phyloP scores from a whole-genome alignment of 35 echinoderm and acorn worm species.

The Lytechinus variegatus region DNA sequence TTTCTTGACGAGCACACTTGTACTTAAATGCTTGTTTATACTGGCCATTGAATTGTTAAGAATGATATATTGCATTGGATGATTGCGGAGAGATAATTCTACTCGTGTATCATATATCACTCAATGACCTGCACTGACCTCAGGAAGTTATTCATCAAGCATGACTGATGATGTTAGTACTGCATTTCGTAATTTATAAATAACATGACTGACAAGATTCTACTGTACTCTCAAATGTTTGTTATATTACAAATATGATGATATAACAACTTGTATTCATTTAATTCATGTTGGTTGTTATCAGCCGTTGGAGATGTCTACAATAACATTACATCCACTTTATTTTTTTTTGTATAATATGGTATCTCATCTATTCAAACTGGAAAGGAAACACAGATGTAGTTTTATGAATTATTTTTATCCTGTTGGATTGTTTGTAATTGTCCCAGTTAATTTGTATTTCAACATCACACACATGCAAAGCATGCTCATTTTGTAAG shows the following conservation, averaged over 20 bases:
- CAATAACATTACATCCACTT: constrained; percentile 11
- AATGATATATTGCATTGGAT: not conserved
- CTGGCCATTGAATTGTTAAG: not conserved
- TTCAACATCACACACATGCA: constrained; percentile 4
- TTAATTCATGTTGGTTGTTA: not conserved
- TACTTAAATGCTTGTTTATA: not conserved
- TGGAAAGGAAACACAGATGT: not conserved
- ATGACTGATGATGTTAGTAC: constrained; percentile 9
- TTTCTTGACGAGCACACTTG: not conserved
- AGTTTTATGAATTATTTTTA: not conserved
- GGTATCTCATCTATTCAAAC: not conserved
- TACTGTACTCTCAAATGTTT: not conserved
- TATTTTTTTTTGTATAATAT: not conserved
- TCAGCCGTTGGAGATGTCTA: not conserved
- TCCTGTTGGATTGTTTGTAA: constrained; percentile 19
- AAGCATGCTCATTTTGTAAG: constrained; percentile 14
- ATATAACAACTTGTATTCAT: not conserved
- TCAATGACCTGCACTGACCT: constrained; percentile 16
- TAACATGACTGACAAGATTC: not conserved
- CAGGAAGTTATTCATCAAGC: constrained; percentile 11
- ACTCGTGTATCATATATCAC: not conserved
- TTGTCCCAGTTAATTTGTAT: not conserved
- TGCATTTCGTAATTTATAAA: not conserved
- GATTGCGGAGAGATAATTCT: not conserved
- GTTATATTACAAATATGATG: not conserved